phyloP scores from a whole-genome alignment of 2,888 invertebrate species.

The Netelia melanura region DNA sequence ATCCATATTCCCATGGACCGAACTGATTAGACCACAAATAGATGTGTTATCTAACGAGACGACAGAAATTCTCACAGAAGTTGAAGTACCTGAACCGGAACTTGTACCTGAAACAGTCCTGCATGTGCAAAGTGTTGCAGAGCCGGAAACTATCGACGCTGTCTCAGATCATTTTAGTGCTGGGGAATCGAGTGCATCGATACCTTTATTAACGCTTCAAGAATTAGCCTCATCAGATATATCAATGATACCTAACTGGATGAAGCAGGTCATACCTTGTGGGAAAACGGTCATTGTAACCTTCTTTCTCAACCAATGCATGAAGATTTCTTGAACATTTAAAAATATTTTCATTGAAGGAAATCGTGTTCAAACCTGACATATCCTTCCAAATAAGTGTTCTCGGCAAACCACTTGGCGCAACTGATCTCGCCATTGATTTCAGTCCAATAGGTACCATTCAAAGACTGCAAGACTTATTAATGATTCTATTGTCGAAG shows the following conservation, averaged over 20 bases:
- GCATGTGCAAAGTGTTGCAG: not conserved
- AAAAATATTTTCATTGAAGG: not conserved
- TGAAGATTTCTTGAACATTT: slow-evolving; percentile 4
- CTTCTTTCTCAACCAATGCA: not conserved
- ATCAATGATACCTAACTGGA: slow-evolving; percentile 30
- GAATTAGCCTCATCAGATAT: slow-evolving; percentile 25
- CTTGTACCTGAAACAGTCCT: not conserved
- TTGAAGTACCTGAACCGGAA: not conserved
- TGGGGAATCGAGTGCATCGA: not conserved
- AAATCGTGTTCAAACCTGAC: slow-evolving; percentile 13
- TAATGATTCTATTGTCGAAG: too few species aligned
- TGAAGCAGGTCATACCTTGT: slow-evolving; percentile 16
- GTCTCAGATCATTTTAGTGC: not conserved
- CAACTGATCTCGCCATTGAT: slow-evolving; percentile 11
- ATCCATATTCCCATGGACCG: not conserved
- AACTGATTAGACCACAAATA: not conserved
- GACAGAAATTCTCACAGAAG: not conserved
- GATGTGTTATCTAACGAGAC: slow-evolving; percentile 18
- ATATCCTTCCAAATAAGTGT: slow-evolving; percentile 24
- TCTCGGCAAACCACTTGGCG: slow-evolving; percentile 41
- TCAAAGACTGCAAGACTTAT: slow-evolving; percentile 36
- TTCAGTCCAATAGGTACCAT: not conserved
- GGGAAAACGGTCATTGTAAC: slow-evolving; percentile 14
- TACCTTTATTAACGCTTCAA: slow-evolving; percentile 4
- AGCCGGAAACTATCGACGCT: not conserved